Base-by-base conservation (phyloP, 2,113 vertebrate species). In the Leucosticte australis region DNA sequence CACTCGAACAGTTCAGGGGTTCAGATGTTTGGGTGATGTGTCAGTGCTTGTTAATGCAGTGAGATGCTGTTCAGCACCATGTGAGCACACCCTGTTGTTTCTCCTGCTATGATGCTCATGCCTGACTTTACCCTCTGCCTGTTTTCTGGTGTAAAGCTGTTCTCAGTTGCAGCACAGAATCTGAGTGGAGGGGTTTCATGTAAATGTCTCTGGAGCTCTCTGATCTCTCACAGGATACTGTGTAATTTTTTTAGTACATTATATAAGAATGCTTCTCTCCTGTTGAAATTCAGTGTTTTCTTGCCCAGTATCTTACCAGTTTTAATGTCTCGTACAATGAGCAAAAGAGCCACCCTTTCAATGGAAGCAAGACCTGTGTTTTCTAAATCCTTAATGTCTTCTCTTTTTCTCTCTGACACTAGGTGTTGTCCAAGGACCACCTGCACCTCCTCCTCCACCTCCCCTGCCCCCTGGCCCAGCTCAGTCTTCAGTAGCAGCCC, bases 371-470 rank as follows among this genome's bases (percentile, higher is more conserved):
- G 60, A n/a, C 52, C 30, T 82, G 65, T 60, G 16, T 77, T 52
- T 83, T 87, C 73, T 22, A 50, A 92, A 57, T 80, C 31, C 67
- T 87, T 91, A 83, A 64, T 7, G 24, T 16, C 35, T 28, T 28
- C 49, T 84, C 2, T 89, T 85, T 88, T 92, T 95, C 85, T 95
- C 64, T 96, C 85, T 87, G 69, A 92, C 42, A 83, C 77, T 98
- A 99, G 99, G 99, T 87, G 47, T 94, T 97, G 95, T 96, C 74
- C 98, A 98, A 97, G 98, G 97, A 92, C 97, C 98, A 89, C 98
- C 98, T 50, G 97, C 98, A 90, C 98, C 99, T 31, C 99, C 99
- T 68, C 98, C 98, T 37, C 98, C 99, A 22, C 99, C 99, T 4
- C 99, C 99, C 10, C 95, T 98, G 21, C 99, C 99, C 68, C 97